Base-by-base conservation (phyloP, 2,797 vertebrate species). In the Halcyon leucocephala region DNA sequence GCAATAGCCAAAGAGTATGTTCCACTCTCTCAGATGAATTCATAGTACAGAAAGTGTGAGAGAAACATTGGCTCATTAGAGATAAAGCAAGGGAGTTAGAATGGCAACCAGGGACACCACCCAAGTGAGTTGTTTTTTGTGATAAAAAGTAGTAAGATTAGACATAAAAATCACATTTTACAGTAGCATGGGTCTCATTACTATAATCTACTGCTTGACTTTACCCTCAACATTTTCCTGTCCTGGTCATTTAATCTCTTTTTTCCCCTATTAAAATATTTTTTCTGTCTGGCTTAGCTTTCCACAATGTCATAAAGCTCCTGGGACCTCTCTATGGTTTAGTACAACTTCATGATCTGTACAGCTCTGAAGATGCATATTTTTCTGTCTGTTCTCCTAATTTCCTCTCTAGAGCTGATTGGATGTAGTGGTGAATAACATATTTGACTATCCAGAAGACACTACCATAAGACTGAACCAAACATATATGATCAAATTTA, bases 281-380 rank as follows among this genome's bases (percentile, higher is more conserved):
- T 93, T 78, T 90, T 7, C 62, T 93, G 61, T 25, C 79, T 95
- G 28, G 7, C 22, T 85, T 79, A 39, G 41, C 11, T 87, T 93
- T 93, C 57, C 60, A 65, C 20, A 89, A 7, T 9, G 3, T 20
- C 0, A 0, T 86, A 81, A 82, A 62, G 2, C 54, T 88, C 66
- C 66, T 76, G 80, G 29, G 54, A 64, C 42, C 22, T 72, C 22
- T n/a, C 41, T 65, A 18, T 31, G 58, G 24, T 26, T 88, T 52
- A 88, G 15, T 44, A 65, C 12, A 76, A 51, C 42, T 55, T 90
- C 48, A 52, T 69, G 15, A 13, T 83, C 20, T 42, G 11, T 58
- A 35, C 4, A 33, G 29, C 14, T 57, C n/a, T 2, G 1, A 83
- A 67, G 22, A 51, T 51, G 7, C 2, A 1, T 55, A 44, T 87